A percentile compares a stretch with the other conserved stretches of the same genome.
Conservation (phyloP, 2,888 invertebrate genomes). For the Ectemnius continuus region DNA sequence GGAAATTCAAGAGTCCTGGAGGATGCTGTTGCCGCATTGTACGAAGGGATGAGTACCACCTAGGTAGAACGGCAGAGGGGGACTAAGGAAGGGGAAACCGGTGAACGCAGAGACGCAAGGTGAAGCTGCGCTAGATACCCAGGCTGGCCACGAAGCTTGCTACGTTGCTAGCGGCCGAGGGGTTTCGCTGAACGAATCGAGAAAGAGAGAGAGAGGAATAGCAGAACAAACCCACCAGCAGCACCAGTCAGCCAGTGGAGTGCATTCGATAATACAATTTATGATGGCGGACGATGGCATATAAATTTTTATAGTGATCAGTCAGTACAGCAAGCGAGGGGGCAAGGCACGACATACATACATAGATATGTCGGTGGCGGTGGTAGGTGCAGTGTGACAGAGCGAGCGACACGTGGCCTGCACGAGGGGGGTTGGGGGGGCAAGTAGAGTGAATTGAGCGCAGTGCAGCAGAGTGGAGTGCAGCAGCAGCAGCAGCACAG, state of each 20-base stretch:
- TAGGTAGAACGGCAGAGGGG: neutral
- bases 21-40: constrained; percentile 5
- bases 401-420: neutral
- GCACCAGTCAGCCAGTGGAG: constrained; percentile 42
- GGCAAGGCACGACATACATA: no score
- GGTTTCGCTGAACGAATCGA: constrained; percentile 36
- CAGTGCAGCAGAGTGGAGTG: constrained; percentile 34
- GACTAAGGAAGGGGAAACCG: neutral
- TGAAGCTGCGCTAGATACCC: neutral
- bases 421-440: constrained; percentile 16
- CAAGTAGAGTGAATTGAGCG: constrained; percentile 65
- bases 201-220: constrained; percentile 26
- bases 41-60: neutral
- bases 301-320: constrained; percentile 78
- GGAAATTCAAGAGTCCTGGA: constrained; percentile 38
- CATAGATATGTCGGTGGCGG: constrained; percentile 62
- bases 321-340: constrained; percentile 63
- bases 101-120: neutral
- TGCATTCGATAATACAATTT: constrained; percentile 75
- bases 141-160: neutral
- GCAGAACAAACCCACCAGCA: no score
- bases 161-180: neutral
- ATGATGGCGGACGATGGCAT: constrained; percentile 71
- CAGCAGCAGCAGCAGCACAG: neutral
- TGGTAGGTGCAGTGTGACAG: constrained; percentile 34